Evolutionary conservation across 2,797 vertebrate species (phyloP), one percentile per base, ranked within the genome.

Genomic region (Falco concolor): DNA sequence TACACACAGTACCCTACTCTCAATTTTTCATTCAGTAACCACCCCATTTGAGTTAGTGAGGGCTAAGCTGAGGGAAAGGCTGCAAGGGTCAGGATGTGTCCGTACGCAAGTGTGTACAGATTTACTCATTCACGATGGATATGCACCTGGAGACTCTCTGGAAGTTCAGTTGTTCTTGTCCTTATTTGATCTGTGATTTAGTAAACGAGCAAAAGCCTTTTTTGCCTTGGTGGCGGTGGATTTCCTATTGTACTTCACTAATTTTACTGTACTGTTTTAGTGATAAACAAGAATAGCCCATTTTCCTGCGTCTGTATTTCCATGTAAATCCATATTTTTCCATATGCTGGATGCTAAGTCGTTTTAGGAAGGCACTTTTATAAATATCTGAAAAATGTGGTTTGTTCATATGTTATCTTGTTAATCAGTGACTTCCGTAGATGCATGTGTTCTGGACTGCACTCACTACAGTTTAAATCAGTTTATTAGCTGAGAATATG

Each of bases 361-460:
- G 82, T 95, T 97, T 92, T 94, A 97, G 96, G 94, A 95, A 95
- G 97, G 93, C 91, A 82, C 86, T 94, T 95, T 91, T 80, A 72
- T 82, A 95, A 97, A 95, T 85, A 90, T 63, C 86, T 91, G 50
- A 96, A 85, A 96, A 94, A 96, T 87, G 68, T 52, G 76, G 81
- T 94, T 96, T 95, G 86, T 92, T 95, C 89, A 83, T 94, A 86
- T 60, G 85, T 86, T 93, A 93, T 94, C 97, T 94, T 84, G 74
- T 87, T 94, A 96, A 97, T 95, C 87, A 93, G 84, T 68, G 79
- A 81, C 82, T 94, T 96, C 79, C 5, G 6, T 64, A 49, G 73
- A 72, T 91, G 63, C 54, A 4, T 79, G 93, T 45, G 65, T 34
- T 93, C 83, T 54, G 79, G 57, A 40, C 72, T 72, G 61, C 24